Conservation (phyloP, 1,140 invertebrate genomes). For the Whitmania pigra region DNA sequence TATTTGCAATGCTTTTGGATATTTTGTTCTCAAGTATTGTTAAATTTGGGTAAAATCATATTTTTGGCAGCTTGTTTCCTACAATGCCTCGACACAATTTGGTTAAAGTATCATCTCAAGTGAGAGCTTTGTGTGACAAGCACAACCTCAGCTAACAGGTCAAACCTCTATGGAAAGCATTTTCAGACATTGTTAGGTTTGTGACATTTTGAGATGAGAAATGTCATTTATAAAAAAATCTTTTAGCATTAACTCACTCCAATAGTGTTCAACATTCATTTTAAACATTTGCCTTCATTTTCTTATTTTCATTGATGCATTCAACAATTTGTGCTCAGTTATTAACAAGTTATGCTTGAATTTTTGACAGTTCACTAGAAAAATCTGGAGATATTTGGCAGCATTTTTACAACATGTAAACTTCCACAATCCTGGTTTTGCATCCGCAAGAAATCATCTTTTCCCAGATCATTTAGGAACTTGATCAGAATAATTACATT, state of each 20-base stretch:
- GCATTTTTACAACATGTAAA: neutral
- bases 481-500: no score
- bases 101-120: conserved; percentile 37
- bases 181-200: conserved; percentile 39
- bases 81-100: conserved; percentile 43
- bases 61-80: conserved; percentile 38
- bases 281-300: neutral
- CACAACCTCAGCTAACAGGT: conserved; percentile 36
- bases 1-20: neutral
- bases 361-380: neutral
- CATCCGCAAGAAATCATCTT: no score
- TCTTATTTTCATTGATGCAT: neutral
- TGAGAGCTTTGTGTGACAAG: conserved; percentile 39
- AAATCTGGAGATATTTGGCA: conserved; percentile 7
- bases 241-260: neutral
- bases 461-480: no score
- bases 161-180: conserved; percentile 35
- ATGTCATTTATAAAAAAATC: neutral
- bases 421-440: no score
- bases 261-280: neutral
- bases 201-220: conserved; percentile 17
- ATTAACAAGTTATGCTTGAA: neutral
- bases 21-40: neutral
- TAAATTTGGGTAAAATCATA: neutral
- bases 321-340: neutral